Base-by-base conservation (phyloP, 2,797 vertebrate species). In the Darevskia mixta region DNA sequence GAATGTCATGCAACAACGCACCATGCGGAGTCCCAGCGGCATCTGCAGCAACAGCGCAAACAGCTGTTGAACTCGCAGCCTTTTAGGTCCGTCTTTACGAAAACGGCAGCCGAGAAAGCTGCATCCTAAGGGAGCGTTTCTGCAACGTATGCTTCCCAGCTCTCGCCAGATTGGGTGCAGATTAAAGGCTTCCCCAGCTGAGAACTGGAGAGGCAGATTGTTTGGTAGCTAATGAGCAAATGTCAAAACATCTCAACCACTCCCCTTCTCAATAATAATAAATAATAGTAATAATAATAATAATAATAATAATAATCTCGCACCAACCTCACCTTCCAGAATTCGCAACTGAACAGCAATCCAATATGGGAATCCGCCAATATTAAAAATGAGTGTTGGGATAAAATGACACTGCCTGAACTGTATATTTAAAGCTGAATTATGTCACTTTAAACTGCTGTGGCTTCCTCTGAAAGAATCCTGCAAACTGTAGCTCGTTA, bases 41-140 rank as follows among this genome's bases (percentile, higher is more conserved):
- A 82, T 55, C 49, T 0, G 1, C 87, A 81, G 86, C 0, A 78
- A 72, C 79, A 73, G 41, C 2, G 0, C 90, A 92, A 92, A 94
- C 95, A 95, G 92, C 94, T 95, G 94, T 93, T 88, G 78, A 87
- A 55, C 87, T 69, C 41, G 6, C 76, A 90, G 55, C 79, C 91
- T 94, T 87, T 35, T 81, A 77, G 90, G 94, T 91, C 94, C 89
- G 82, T 84, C 0, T 75, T 92, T 90, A 90, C 29, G 73, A 90
- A 91, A 35, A 35, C 35, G 84, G 81, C 94, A 93, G 35, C 89
- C 88, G 91, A 91, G 91, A 85, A 93, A 84, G 49, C 18, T 11
- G 9, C 71, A 69, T 89, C 93, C 93, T 49, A 35, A 38, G 93
- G 94, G 94, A 95, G 86, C 15, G 87, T 0, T 38, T 85, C 89